phyloP scores from a whole-genome alignment of 2,888 invertebrate species.

The Meiosimyza decipiens region DNA sequence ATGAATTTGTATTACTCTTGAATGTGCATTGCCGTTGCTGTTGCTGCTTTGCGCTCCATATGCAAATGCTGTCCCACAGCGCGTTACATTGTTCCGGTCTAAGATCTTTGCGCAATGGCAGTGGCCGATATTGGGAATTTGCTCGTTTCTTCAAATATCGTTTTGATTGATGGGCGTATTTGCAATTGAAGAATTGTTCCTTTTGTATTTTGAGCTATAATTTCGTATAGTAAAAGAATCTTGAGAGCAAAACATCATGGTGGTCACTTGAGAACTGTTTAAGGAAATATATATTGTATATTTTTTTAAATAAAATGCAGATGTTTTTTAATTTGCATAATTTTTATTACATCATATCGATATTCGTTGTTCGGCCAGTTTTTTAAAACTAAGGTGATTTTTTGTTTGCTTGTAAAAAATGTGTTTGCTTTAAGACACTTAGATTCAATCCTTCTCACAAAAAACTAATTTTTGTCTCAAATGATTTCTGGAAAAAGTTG shows the following conservation, averaged over 20 bases:
- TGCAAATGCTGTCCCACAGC: conserved; percentile 25
- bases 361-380: too few relatives aligned
- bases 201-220: neutral
- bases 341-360: too few relatives aligned
- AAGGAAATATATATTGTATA: neutral
- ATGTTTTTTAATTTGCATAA: neutral
- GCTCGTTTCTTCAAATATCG: conserved; percentile 15
- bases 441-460: too few relatives aligned
- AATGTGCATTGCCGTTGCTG: neutral
- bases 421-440: too few relatives aligned
- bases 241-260: neutral
- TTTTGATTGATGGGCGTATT: conserved; percentile 28
- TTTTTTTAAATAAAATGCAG: neutral
- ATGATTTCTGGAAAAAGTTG: too few relatives aligned
- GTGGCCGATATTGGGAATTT: conserved; percentile 3
- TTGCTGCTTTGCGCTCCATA: neutral
- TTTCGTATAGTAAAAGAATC: neutral
- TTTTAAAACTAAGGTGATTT: too few relatives aligned
- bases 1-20: too few relatives aligned
- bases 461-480: too few relatives aligned
- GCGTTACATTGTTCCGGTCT: neutral
- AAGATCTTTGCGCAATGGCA: conserved; percentile 10
- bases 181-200: conserved; percentile 17
- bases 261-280: conserved; percentile 24
- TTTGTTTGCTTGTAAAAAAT: too few relatives aligned